Conservation (phyloP, 2,113 vertebrate genomes). For the Tapirus terrestris region DNA sequence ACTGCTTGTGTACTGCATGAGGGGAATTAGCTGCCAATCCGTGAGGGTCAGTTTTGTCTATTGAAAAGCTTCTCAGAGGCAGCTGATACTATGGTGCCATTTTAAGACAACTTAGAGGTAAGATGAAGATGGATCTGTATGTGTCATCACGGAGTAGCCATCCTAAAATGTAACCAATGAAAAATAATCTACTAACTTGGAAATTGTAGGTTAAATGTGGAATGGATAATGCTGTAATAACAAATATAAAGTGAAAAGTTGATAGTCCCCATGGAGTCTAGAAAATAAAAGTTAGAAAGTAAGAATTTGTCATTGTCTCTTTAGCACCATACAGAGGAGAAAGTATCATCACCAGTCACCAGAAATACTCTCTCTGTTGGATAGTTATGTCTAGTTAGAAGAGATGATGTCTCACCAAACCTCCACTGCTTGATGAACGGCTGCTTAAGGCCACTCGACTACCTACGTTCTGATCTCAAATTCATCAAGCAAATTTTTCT, state of each 20-base stretch:
- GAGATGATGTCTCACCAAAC: neutral
- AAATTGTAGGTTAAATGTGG: neutral
- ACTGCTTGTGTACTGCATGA: neutral
- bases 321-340: neutral
- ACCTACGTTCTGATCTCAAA: neutral
- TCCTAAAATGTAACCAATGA: neutral
- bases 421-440: neutral
- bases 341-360: neutral
- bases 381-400: neutral
- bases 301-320: neutral
- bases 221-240: neutral
- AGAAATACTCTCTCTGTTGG: neutral
- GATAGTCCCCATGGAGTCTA: neutral
- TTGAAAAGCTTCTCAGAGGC: neutral
- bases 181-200: slow-evolving; percentile 20
- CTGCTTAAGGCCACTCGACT: neutral
- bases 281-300: slow-evolving; percentile 5
- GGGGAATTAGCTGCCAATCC: neutral
- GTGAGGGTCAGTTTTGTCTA: neutral
- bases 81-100: neutral
- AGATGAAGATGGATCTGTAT: neutral
- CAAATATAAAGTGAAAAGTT: neutral
- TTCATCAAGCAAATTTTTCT: neutral
- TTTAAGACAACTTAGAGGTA: neutral
- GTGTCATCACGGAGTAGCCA: neutral